Evolutionary conservation across 2,888 invertebrate species (phyloP), one percentile per base, ranked within the genome.

Genomic region (Torymus auratus): DNA sequence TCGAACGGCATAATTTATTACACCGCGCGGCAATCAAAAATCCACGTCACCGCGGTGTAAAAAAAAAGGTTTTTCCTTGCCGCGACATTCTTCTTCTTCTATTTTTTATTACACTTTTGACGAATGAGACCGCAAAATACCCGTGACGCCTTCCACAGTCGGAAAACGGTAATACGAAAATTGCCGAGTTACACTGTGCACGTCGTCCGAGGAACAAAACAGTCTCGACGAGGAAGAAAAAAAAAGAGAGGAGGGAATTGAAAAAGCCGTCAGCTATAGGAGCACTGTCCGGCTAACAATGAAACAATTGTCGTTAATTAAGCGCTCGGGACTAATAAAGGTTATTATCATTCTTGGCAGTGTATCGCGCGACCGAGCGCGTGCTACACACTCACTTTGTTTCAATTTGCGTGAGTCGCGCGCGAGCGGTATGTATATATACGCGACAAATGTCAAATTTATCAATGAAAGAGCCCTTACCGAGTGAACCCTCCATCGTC

Each of bases 271-370:
- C 28, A 4, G 3, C 28, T 28, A 28, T 28, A 72, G 50, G 73
- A 68, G 73, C 78, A 78, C 60, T 78, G 78, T 72, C 78, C 78
- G 68, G 72, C 60, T 67, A 73, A 78, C 78, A 78, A 78, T 73
- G 78, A 78, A 65, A 55, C 73, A 78, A 78, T 78, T 78, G 78
- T 61, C 78, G 73, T 78, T 78, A 78, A 78, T 78, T 73, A 72
- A 73, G 60, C 67, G 68, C 72, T 67, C 60, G 64, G 67, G 60
- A 52, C 72, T 78, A 78, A 78, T 78, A 73, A 68, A 72, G 73
- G 67, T 68, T 70, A 73, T 78, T 73, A 78, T 73, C 78, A 62
- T 76, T 67, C 67, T 65, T 60, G 13, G 65, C 52, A 58, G 11
- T 52, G 53, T 73, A 60, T 60, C 67, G 23, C 17, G 17, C 14